phyloP scores from a whole-genome alignment of 2,797 vertebrate species.

The Anguilla anguilla region DNA sequence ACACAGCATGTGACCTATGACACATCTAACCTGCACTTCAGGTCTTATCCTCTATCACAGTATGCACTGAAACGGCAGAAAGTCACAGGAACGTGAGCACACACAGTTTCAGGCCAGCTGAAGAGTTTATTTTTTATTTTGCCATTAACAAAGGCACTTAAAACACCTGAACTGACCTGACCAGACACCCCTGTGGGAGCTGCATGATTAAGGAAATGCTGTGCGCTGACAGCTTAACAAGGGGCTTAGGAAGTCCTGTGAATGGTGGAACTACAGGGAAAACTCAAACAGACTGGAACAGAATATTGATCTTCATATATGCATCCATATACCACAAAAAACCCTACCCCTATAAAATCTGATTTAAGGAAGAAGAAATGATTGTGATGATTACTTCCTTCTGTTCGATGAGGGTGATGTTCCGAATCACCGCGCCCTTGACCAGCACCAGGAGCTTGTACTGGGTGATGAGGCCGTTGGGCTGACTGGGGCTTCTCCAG shows the following conservation, averaged over 20 bases:
- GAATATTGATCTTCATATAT: background rate
- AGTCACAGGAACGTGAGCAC: background rate
- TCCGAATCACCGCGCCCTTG: slow-evolving; percentile 73
- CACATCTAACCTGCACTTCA: too few species aligned
- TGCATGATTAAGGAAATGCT: background rate
- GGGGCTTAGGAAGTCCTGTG: background rate
- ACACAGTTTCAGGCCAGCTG: background rate
- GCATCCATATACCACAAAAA: background rate
- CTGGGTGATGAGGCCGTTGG: slow-evolving; percentile 88
- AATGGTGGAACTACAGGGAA: background rate
- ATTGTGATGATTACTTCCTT: slow-evolving; percentile 64
- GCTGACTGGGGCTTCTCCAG: slow-evolving; percentile 85
- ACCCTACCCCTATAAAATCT: slow-evolving; percentile 28
- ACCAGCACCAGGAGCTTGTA: slow-evolving; percentile 83
- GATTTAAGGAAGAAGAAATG: background rate
- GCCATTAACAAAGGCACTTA: background rate
- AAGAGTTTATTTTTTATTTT: background rate
- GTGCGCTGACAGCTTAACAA: background rate
- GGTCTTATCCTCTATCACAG: background rate
- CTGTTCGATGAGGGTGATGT: slow-evolving; percentile 80
- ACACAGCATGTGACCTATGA: background rate
- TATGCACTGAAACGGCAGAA: background rate
- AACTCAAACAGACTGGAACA: background rate
- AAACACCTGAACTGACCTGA: background rate
- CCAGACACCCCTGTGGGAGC: background rate